A percentile compares a stretch with the other conserved stretches of the same genome.
Evolutionary conservation across 2,888 invertebrate species (phyloP).

Genomic region (Isotomurus palustris): DNA sequence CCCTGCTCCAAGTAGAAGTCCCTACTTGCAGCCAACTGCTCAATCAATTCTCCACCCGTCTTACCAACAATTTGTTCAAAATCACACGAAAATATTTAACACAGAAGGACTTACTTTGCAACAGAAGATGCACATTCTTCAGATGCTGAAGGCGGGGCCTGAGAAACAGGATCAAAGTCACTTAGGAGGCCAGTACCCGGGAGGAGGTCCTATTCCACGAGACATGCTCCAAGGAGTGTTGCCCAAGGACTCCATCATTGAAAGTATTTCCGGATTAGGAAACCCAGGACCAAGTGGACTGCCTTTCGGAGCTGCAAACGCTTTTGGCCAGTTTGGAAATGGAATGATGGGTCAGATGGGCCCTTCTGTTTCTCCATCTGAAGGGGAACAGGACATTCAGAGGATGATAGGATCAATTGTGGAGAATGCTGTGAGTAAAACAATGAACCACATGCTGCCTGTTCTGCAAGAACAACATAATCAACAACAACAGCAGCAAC

Average conservation of each 20-base stretch:
- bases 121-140: slow-evolving; percentile 39
- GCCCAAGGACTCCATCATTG: slow-evolving; percentile 34
- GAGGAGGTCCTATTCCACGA: slow-evolving; percentile 1
- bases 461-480: slow-evolving; percentile 18
- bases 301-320: not conserved
- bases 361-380: too few species aligned
- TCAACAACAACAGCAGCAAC: slow-evolving; percentile 9
- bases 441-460: slow-evolving; percentile 18
- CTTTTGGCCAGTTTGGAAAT: not conserved
- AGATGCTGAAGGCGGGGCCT: slow-evolving; percentile 26
- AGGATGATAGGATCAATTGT: slow-evolving; percentile 43
- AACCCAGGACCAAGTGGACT: not conserved
- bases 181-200: not conserved
- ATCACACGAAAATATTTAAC: slow-evolving; percentile 23
- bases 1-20: not conserved
- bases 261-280: slow-evolving; percentile 16
- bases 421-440: slow-evolving; percentile 18
- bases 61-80: slow-evolving; percentile 1
- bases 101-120: slow-evolving; percentile 28
- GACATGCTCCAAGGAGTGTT: slow-evolving; percentile 13
- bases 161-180: not conserved
- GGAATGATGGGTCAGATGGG: slow-evolving; percentile 11
- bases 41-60: not conserved
- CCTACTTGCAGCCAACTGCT: not conserved
- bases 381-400: slow-evolving; percentile 27